phyloP scores from a whole-genome alignment of 2,113 vertebrate genomes.

The Tupaia tana region DNA sequence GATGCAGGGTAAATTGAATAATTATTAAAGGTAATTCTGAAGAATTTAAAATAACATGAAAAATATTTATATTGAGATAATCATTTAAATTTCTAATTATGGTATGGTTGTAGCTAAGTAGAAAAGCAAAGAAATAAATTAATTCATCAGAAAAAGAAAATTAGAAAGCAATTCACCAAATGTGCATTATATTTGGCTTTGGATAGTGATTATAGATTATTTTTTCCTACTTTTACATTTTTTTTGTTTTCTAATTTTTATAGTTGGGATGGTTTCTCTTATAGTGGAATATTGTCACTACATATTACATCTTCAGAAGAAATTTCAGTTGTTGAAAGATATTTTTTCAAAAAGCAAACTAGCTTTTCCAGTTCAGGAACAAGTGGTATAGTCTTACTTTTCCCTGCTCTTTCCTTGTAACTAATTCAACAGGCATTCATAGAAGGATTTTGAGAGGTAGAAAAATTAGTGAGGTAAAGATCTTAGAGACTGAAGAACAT shows the following conservation, averaged over 20 bases:
- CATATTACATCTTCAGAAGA: not conserved
- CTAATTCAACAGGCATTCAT: not conserved
- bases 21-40: not conserved
- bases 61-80: not conserved
- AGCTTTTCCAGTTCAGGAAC: not conserved
- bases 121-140: slow-evolving; percentile 17
- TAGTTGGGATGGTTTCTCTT: not conserved
- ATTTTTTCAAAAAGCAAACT: not conserved
- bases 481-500: not conserved
- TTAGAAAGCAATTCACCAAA: not conserved
- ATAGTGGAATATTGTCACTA: not conserved
- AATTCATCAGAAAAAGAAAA: slow-evolving; percentile 1
- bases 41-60: not conserved
- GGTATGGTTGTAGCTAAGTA: not conserved
- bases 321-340: not conserved
- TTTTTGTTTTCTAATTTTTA: not conserved
- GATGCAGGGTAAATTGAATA: not conserved
- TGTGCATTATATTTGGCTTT: not conserved
- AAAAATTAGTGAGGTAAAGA: not conserved
- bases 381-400: not conserved
- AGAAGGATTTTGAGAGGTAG: not conserved
- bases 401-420: not conserved
- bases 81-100: not conserved
- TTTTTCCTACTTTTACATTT: not conserved
- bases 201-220: not conserved